phyloP scores from a whole-genome alignment of 2,888 invertebrate species.

The Acholoe squamosa region DNA sequence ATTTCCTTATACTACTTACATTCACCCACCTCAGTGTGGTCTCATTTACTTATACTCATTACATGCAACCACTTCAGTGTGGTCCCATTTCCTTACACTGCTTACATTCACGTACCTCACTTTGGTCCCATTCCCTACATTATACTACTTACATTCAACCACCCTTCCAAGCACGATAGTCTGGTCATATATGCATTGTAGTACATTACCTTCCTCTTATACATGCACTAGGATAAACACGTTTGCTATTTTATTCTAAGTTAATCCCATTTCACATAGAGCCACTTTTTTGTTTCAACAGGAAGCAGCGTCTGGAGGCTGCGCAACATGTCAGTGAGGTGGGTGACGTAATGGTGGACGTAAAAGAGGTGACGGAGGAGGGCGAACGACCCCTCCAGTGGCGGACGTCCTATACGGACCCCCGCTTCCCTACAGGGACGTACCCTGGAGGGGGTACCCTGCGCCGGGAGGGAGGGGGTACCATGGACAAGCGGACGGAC shows the following conservation, averaged over 20 bases:
- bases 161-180: too few relatives aligned
- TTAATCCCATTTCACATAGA: not conserved
- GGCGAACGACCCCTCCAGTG: slow-evolving; percentile 13
- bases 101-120: too few relatives aligned
- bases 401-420: slow-evolving; percentile 53
- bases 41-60: not conserved
- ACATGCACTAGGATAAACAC: too few relatives aligned
- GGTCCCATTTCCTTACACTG: too few relatives aligned
- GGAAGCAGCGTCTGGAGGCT: slow-evolving; percentile 49
- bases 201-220: too few relatives aligned
- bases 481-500: slow-evolving; percentile 15
- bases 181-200: too few relatives aligned
- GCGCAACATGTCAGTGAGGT: slow-evolving; percentile 39
- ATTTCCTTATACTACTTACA: too few relatives aligned
- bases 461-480: slow-evolving; percentile 39
- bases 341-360: slow-evolving; percentile 48
- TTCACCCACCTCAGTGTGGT: not conserved
- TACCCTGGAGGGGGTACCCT: slow-evolving; percentile 40
- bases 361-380: slow-evolving; percentile 41
- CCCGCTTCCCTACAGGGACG: not conserved
- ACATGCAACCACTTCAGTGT: too few relatives aligned
- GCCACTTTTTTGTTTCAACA: not conserved
- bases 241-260: too few relatives aligned
- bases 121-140: too few relatives aligned
- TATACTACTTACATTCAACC: too few relatives aligned